Base-by-base conservation (phyloP, 2,888 invertebrate genomes). In the Tenthredo mesomela region DNA sequence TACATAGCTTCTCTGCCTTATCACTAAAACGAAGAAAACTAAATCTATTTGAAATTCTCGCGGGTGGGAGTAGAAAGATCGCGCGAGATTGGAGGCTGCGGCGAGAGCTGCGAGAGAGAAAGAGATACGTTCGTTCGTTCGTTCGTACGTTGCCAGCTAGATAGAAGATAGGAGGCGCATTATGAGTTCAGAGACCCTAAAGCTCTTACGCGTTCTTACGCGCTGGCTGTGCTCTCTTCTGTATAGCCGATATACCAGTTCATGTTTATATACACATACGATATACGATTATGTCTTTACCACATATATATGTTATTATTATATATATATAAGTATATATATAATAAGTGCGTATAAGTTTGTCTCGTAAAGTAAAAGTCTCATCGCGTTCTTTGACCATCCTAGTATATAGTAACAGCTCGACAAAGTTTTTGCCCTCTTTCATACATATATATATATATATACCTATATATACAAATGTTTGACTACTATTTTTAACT, bases 141-240 rank as follows among this genome's bases (percentile, higher is more conserved):
- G 71, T 2, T n/a, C 40, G 29, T 43, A 21, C 67, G 67, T 82
- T 70, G 82, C 82, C 70, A 82, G 82, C 82, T 70, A 82, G 82
- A 82, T 67, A 82, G 82, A 82, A 82, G 82, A 82, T 82, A 82
- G 58, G 67, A 65, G 82, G 65, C 82, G 67, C 33, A 61, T 82
- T 82, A 47, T 47, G 82, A 67, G 82, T 82, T 82, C 82, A 82
- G 47, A 65, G 82, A 82, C 82, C 82, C 29, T 67, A 12, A 65
- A 47, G 70, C 82, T 82, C 82, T 82, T 82, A 82, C 82, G 82
- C 67, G 47, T n/a, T 82, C 67, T 70, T 67, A 82, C 82, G 67
- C 82, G 33, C 70, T 12, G n/a, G 7, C 15, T 21, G 43, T 21
- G 43, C 82, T 67, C 65, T 58, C 82, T 65, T 82, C 47, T 67